These are phyloP conservation scores for Thereva unica DNA, from an alignment of 2,888 invertebrate species.

Conservation along the genomic window DNA sequence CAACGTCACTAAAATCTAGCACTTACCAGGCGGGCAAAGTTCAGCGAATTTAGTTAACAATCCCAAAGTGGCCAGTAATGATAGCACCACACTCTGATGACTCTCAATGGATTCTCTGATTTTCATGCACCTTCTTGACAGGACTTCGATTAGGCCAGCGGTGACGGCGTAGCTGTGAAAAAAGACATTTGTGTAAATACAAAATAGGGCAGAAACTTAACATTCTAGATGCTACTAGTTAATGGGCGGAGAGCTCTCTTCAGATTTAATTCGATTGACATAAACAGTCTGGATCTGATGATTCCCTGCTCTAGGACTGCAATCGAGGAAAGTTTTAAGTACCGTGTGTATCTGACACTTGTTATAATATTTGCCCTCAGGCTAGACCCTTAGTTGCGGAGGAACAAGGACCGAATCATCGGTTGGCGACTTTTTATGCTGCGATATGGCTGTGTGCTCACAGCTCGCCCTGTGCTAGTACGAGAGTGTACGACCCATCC, in stretches of 20 bases:
- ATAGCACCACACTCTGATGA: slow-evolving; percentile 56
- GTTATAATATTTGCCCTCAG: slow-evolving; percentile 56
- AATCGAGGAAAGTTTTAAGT: slow-evolving; percentile 58
- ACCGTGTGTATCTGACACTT: slow-evolving; percentile 60
- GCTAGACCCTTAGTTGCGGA: neutral
- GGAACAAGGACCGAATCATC: too few species aligned
- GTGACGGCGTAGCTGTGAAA: slow-evolving; percentile 74
- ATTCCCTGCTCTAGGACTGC: neutral
- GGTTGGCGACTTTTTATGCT: slow-evolving; percentile 30
- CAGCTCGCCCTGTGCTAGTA: slow-evolving; percentile 2
- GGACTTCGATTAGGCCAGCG: slow-evolving; percentile 77
- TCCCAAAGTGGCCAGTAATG: slow-evolving; percentile 56
- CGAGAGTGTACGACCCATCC: slow-evolving; percentile 14
- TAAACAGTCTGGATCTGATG: slow-evolving; percentile 17
- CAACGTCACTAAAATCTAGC: neutral
- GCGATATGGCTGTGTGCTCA: slow-evolving; percentile 11
- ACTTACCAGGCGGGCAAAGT: slow-evolving; percentile 56
- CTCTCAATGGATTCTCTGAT: slow-evolving; percentile 67
- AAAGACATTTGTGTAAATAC: slow-evolving; percentile 46
- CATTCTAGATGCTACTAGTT: slow-evolving; percentile 13
- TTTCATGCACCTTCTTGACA: slow-evolving; percentile 71
- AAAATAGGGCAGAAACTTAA: slow-evolving; percentile 11
- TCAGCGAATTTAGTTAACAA: slow-evolving; percentile 57
- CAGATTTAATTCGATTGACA: slow-evolving; percentile 35
- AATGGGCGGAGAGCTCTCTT: slow-evolving; percentile 8